phyloP scores from a whole-genome alignment of 2,888 invertebrate genomes.

The Protophormia terraenovae region DNA sequence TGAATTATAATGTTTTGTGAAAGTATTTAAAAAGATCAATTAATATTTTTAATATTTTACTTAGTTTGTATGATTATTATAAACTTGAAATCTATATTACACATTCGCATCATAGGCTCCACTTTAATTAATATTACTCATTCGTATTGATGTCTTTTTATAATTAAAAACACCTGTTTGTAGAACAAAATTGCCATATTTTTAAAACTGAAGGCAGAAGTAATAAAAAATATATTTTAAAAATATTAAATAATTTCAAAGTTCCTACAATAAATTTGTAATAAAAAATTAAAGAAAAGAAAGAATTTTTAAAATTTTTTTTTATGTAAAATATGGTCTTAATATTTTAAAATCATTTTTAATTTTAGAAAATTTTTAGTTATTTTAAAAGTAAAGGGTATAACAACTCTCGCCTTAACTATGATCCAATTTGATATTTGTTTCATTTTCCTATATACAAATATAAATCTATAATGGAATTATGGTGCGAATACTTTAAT shows the following conservation, averaged over 20 bases:
- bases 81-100: neutral
- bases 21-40: too few species aligned
- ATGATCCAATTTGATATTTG: neutral
- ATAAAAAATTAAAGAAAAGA: too few species aligned
- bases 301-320: too few species aligned
- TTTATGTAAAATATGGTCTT: too few species aligned
- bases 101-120: neutral
- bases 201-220: too few species aligned
- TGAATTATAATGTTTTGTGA: neutral
- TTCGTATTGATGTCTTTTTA: neutral
- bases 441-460: neutral
- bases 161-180: neutral
- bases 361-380: too few species aligned
- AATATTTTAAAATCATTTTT: too few species aligned
- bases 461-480: neutral
- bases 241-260: too few species aligned
- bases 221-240: too few species aligned
- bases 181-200: neutral
- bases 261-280: too few species aligned
- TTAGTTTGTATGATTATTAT: neutral
- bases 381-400: neutral
- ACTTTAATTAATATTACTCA: neutral
- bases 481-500: constrained; percentile 54
- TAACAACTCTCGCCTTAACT: neutral
- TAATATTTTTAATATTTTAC: too few species aligned